Base-by-base conservation (phyloP, 2,888 invertebrate genomes). In the Perdita meconis region DNA sequence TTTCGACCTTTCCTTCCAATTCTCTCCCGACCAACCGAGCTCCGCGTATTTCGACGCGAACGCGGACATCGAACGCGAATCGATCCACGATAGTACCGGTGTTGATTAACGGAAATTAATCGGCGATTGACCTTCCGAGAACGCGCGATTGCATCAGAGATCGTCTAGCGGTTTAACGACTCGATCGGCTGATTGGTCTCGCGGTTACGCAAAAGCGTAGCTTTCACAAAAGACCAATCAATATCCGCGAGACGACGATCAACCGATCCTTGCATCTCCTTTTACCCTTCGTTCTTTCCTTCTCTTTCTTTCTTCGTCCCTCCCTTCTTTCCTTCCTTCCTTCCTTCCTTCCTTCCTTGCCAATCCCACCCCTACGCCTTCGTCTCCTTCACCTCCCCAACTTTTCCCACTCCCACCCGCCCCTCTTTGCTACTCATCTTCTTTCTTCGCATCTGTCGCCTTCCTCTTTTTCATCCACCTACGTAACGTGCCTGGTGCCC, bases 1-100 rank as follows among this genome's bases (percentile, higher is more conserved):
- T 51, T 92, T 55, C 93, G 3, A 19, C 88, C 76, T 93, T 93
- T 89, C 93, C 93, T 69, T 93, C 93, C 78, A 93, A 93, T 24
- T 19, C 26, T 26, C 47, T 40, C 5, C 2, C 2, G 0, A n/a
- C 44, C 1, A 19, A 19, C 16, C n/a, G n/a, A n/a, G n/a, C n/a
- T n/a, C n/a, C n/a, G n/a, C n/a, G n/a, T n/a, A n/a, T n/a, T n/a
- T n/a, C n/a, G n/a, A n/a, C n/a, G n/a, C n/a, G n/a, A n/a, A n/a
- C 26, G 12, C 3, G 2, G 26, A 22, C 2, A 13, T 53, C n/a
- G 6, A 12, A 3, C 12, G 30, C 6, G 6, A 30, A 10, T 0
- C 12, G 22, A 61, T 50, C 10, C 13, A 22, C n/a, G 3, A 36
- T 6, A 51, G 19, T 38, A 16, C 10, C 30, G 13, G 13, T 42